Evolutionary conservation across 2,888 invertebrate species (phyloP), one percentile per base, ranked within the genome.

Genomic region (Alentia gelatinosa): DNA sequence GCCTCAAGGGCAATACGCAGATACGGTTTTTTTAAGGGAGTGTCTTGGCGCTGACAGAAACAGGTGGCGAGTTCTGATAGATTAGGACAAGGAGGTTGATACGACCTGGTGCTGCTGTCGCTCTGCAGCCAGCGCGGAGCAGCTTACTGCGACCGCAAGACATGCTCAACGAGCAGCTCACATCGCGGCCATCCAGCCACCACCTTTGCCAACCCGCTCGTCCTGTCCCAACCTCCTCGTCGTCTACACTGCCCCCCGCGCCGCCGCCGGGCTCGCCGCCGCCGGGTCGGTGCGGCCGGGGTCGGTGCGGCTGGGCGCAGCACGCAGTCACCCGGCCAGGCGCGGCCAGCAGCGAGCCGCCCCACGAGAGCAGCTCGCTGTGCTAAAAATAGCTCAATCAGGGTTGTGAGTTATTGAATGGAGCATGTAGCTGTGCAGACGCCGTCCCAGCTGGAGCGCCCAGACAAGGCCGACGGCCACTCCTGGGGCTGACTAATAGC

Each of bases 311-410:
- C n/a, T n/a, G 19, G 56, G 23, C 56, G 19, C 19, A n/a, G n/a
- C 12, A 56, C 56, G n/a, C 35, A 75, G 33, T 33, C 19, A 75
- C 7, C 75, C 75, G 33, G 37, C 75, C 30, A 15, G 19, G 26
- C 75, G 75, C 75, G n/a, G 56, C n/a, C 23, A 56, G 56, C 56
- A 56, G 56, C 68, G 12, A 26, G n/a, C 83, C 15, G 83, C 37
- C 40, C 12, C 35, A 12, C 83, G 39, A 23, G 83, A 40, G 83
- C 9, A 83, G 83, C 83, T 83, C 39, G 40, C 83, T n/a, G 39
- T 5, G 39, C 83, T 83, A 83, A 83, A 83, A 83, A 83, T 83
- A 83, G 83, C 83, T 83, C 83, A 83, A 83, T 83, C 83, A 83
- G 83, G 83, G 40, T n/a, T 40, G 83, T 83, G 83, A 83, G 83